Conservation (phyloP, 2,888 invertebrate genomes). For the Calliopum simillimum region DNA sequence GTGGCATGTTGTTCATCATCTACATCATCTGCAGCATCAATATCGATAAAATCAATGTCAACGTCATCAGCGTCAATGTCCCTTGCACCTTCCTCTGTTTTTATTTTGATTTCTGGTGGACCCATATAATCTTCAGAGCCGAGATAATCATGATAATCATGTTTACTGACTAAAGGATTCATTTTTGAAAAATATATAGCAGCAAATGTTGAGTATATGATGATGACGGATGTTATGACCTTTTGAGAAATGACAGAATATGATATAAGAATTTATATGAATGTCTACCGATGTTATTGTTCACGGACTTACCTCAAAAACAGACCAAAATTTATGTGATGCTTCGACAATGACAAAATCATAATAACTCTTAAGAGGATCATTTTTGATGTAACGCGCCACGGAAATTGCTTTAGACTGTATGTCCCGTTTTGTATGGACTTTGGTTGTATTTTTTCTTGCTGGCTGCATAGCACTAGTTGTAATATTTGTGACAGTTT, state of each 20-base stretch:
- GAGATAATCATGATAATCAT: slow-evolving; percentile 24
- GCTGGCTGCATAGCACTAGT: background rate
- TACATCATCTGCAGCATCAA: background rate
- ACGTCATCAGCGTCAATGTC: slow-evolving; percentile 4
- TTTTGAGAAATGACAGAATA: background rate
- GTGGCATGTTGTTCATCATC: background rate
- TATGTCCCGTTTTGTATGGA: background rate
- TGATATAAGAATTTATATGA: background rate
- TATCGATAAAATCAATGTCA: background rate
- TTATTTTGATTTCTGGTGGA: no score
- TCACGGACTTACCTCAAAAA: slow-evolving; percentile 7
- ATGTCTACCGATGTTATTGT: background rate
- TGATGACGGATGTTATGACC: slow-evolving; percentile 4
- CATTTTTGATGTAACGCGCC: background rate
- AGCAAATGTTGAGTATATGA: slow-evolving; percentile 27
- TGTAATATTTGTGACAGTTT: background rate
- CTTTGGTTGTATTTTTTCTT: background rate
- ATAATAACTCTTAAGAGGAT: slow-evolving; percentile 18
- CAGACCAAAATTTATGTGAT: slow-evolving; percentile 27
- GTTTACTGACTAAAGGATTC: slow-evolving; percentile 26
- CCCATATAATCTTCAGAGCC: slow-evolving; percentile 19
- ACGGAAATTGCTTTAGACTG: background rate
- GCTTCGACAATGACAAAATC: slow-evolving; percentile 23
- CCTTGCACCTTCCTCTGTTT: background rate
- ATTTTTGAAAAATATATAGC: slow-evolving; percentile 19